Evolutionary conservation across 2,797 vertebrate genomes (phyloP), one percentile per base, ranked within the genome.

Genomic region (Mastacembelus armatus): DNA sequence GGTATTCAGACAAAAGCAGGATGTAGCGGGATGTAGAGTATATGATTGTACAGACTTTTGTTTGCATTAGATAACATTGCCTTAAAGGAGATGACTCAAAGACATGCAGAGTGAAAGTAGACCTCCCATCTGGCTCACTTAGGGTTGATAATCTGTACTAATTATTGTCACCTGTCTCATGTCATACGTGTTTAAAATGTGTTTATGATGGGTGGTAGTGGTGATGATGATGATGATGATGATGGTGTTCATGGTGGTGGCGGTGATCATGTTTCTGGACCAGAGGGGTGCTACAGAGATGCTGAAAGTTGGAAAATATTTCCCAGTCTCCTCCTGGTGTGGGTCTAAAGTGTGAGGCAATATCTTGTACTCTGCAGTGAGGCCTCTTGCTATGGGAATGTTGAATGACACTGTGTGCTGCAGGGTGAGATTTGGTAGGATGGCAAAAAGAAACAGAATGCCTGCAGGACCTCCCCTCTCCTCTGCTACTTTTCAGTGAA

Each of bases 201-300:
- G 38, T 67, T 84, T 77, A 88, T 29, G 85, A 79, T 24, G 78
- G 74, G 19, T 82, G 84, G 45, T 89, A 84, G 91, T 96, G 94
- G 44, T 66, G 62, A 87, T 96, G 96, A 78, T 96, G 95, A 76
- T 97, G 95, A 73, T 97, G 96, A 75, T 97, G n/a, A n/a, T n/a
- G 96, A 74, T 96, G 96, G 72, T 98, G 96, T 63, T 97, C 95
- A 0, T 97, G 96, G 35, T 96, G 94, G 61, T 98, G 96, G 81
- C 96, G 94, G 66, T 96, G 96, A 66, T 96, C 95, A 0, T 98
- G 96, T 91, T 94, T 95, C 86, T 96, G 94, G 77, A 95, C 83
- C 70, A 93, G 84, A 44, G 92, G 85, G 52, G 92, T 92, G 57
- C 90, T 92, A 87, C 91, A 92, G 2, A 93, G 92, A 16, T 92